Evolutionary conservation across 1,140 invertebrate species (phyloP).

Genomic region (Pseudomyrmex cubaensis): DNA sequence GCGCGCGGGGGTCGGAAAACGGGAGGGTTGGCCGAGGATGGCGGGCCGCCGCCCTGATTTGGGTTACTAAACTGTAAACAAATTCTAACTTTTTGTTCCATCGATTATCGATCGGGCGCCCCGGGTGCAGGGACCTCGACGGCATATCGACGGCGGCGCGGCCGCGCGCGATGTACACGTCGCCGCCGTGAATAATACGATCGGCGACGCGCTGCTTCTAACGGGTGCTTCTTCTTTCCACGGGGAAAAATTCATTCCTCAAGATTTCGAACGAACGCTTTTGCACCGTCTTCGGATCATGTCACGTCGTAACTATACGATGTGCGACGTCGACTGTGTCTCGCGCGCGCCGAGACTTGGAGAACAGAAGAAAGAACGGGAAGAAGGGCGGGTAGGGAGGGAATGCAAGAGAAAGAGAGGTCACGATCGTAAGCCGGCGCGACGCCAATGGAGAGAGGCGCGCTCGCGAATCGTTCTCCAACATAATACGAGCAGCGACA

Average conservation of each 20-base stretch:
- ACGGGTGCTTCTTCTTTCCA: conserved; percentile 43
- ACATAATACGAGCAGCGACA: conserved; percentile 40
- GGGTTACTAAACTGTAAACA: conserved; percentile 85
- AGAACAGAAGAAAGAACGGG: conserved; percentile 47
- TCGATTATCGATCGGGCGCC: conserved; percentile 81
- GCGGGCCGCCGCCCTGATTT: conserved; percentile 77
- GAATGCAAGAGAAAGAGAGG: neutral
- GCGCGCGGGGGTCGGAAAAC: conserved; percentile 1
- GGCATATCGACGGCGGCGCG: conserved; percentile 61
- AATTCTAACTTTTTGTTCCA: conserved; percentile 81
- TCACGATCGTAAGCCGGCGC: conserved; percentile 73
- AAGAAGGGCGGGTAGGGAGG: conserved; percentile 11
- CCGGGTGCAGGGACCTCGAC: conserved; percentile 77
- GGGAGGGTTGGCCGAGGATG: conserved; percentile 37
- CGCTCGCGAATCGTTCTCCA: conserved; percentile 63
- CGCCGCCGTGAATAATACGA: conserved; percentile 71
- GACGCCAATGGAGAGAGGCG: conserved; percentile 54
- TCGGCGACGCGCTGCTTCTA: conserved; percentile 48
- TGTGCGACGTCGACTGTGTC: neutral
- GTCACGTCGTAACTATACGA: neutral
- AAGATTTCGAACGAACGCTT: too few species aligned
- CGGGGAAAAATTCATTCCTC: neutral
- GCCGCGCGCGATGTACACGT: conserved; percentile 55
- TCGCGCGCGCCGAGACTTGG: neutral
- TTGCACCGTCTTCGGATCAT: too few species aligned